Evolutionary conservation across 2,113 vertebrate genomes (phyloP).

Genomic region (Notarius lentiginosus): DNA sequence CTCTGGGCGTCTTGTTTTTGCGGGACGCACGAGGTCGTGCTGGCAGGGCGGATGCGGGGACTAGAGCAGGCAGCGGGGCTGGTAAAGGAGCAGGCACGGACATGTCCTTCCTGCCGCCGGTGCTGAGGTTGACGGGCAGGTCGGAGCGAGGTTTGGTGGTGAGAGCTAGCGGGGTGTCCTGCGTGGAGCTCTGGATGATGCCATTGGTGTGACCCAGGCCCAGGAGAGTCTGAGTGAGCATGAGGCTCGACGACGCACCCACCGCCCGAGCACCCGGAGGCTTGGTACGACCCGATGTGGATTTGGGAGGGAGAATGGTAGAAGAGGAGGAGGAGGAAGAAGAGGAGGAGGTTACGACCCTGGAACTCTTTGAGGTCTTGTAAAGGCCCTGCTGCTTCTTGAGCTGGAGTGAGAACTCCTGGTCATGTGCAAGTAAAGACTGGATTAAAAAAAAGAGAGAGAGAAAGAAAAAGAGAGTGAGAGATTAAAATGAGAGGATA

Average conservation of each 20-base stretch:
- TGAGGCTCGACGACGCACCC: constrained; percentile 53
- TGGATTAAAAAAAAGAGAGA: constrained; percentile 42
- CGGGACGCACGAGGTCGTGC: constrained; percentile 77
- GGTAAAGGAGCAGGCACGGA: constrained; percentile 68
- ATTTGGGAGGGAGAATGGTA: constrained; percentile 71
- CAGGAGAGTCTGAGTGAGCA: constrained; percentile 46
- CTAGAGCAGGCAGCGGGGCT: constrained; percentile 71
- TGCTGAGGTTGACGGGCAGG: constrained; percentile 88
- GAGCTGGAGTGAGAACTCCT: constrained; percentile 85
- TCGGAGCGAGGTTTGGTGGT: constrained; percentile 75
- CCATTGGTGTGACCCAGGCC: constrained; percentile 48
- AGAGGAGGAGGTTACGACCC: constrained; percentile 71
- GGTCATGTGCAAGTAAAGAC: constrained; percentile 81
- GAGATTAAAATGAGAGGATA: constrained; percentile 53
- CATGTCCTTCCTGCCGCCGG: constrained; percentile 79
- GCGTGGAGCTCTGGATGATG: constrained; percentile 45
- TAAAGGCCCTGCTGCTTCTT: constrained; percentile 86
- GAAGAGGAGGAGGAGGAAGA: constrained; percentile 46
- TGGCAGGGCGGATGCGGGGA: constrained; percentile 80
- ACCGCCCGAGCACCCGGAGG: constrained; percentile 79
- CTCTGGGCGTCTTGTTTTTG: constrained; percentile 84
- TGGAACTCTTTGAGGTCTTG: constrained; percentile 87
- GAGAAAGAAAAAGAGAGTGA: constrained; percentile 36
- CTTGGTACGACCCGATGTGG: constrained; percentile 75
- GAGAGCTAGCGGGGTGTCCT: constrained; percentile 62